Evolutionary conservation across 2,888 invertebrate species (phyloP), one percentile per base, ranked within the genome.

Genomic region (Xanthorhoe designata): DNA sequence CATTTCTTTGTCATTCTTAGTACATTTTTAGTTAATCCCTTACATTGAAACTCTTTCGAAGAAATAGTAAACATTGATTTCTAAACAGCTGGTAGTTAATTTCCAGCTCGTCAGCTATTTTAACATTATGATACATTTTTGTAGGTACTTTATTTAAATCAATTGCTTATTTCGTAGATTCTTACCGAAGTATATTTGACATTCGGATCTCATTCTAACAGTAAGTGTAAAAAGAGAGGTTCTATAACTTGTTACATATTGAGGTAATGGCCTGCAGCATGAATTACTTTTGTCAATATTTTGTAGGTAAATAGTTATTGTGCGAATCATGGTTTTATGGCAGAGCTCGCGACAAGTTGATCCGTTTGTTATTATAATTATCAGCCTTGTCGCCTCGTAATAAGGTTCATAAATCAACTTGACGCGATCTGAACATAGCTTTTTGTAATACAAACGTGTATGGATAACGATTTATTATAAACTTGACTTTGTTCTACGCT

Each of bases 401-500:
- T 63, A 61, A 62, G 61, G 65, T 49, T 59, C 55, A 55, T 59
- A 51, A 35, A 63, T 58, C 38, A 66, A 61, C 55, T 64, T 64
- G 62, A 59, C 38, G 58, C 58, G 24, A 61, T 54, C 60, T 66
- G 32, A 58, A 42, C 17, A n/a, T 59, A 58, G 55, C 10, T 58
- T 78, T 69, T 71, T 67, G 58, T 76, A 74, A 76, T 75, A 76
- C 72, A 76, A 80, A 79, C 80, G 76, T 76, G 62, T 80, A 79
- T 77, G 75, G 73, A 75, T 79, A 77, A 77, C 74, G 71, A 62
- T 64, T 75, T 71, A 32, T 32, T 32, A 38, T 58, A 65, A 77
- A 79, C 72, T 78, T 79, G 78, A 80, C 81, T 84, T 75, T 76
- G 77, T 84, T 77, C 78, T 86, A 86, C 83, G 87, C 85, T 88